These are phyloP conservation scores for Calcarius ornatus DNA, from an alignment of 2,113 vertebrate genomes.

Conservation along the genomic window DNA sequence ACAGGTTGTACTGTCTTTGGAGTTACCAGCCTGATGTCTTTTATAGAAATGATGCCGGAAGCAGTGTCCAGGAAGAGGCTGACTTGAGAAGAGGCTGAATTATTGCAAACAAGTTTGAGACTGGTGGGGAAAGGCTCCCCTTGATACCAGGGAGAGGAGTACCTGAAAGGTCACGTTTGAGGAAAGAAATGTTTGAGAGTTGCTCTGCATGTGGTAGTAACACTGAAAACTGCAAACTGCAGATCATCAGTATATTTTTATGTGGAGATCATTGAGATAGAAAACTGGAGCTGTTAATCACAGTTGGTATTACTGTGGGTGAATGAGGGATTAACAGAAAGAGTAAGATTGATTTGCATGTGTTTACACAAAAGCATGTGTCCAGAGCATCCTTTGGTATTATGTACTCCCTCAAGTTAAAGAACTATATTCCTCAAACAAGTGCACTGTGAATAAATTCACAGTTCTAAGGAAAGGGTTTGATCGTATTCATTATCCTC, in stretches of 20 bases:
- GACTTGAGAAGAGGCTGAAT: background rate
- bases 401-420: background rate
- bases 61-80: background rate
- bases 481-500: fast-evolving
- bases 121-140: background rate
- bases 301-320: background rate
- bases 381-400: background rate
- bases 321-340: background rate
- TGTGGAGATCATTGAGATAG: background rate
- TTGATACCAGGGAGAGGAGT: background rate
- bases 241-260: background rate
- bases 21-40: background rate
- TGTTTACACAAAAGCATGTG: background rate
- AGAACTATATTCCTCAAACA: background rate
- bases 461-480: background rate
- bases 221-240: background rate
- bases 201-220: background rate
- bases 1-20: no score
- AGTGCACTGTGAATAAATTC: background rate
- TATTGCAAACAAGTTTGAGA: background rate
- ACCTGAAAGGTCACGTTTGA: fast-evolving
- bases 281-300: background rate
- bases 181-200: background rate
- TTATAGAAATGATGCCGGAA: background rate
- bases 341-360: background rate